phyloP scores from a whole-genome alignment of 2,888 invertebrate genomes.

The Carpatolechia fugitivella region DNA sequence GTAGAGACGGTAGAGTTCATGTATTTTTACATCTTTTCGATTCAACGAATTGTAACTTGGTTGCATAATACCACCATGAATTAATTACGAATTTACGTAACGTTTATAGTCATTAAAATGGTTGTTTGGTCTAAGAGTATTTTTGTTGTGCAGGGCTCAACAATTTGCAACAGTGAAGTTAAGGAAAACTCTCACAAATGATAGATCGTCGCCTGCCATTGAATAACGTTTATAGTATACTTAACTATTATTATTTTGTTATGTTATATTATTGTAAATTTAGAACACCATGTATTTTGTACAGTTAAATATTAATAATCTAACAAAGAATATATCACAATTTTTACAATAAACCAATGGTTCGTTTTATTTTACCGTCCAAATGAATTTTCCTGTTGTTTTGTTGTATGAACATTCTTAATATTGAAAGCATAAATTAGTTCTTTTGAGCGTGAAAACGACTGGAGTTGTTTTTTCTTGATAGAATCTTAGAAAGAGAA shows the following conservation, averaged over 20 bases:
- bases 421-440: slow-evolving; percentile 5
- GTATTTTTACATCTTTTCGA: background rate
- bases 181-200: slow-evolving; percentile 91
- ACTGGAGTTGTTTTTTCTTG: background rate
- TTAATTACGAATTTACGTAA: background rate
- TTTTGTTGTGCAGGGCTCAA: slow-evolving; percentile 83
- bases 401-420: background rate
- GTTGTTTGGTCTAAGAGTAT: slow-evolving; percentile 14
- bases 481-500: background rate
- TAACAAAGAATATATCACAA: slow-evolving; percentile 79
- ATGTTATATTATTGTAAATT: slow-evolving; percentile 73
- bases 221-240: slow-evolving; percentile 66
- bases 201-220: slow-evolving; percentile 89
- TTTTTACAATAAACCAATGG: slow-evolving; percentile 67
- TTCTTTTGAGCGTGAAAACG: background rate
- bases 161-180: slow-evolving; percentile 94
- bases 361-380: slow-evolving; percentile 41
- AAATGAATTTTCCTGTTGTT: background rate
- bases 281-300: slow-evolving; percentile 77
- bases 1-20: too few species aligned
- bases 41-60: slow-evolving; percentile 6
- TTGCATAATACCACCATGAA: background rate
- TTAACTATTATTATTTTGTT: slow-evolving; percentile 67
- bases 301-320: slow-evolving; percentile 79
- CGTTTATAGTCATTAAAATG: slow-evolving; percentile 2